Conservation (phyloP, 2,888 invertebrate species). For the Drosophila melanocephala region DNA sequence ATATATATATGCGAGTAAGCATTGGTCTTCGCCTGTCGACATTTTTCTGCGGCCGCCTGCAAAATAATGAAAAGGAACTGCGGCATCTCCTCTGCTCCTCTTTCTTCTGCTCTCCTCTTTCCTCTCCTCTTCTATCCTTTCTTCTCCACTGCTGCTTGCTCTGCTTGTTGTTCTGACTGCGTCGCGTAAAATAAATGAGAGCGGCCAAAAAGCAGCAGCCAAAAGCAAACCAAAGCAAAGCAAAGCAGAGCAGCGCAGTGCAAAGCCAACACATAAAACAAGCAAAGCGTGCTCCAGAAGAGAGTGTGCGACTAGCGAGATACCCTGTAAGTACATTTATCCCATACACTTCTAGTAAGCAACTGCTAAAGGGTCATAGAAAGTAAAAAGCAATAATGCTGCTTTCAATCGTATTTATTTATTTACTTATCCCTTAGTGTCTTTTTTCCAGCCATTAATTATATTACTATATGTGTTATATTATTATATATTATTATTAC, state of each 20-base stretch:
- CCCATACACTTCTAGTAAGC: too few species aligned
- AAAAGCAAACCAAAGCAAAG: constrained; percentile 33
- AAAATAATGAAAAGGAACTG: constrained; percentile 68
- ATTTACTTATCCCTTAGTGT: background rate
- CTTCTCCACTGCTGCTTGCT: background rate
- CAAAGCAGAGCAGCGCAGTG: constrained; percentile 34
- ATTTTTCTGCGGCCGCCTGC: constrained; percentile 51
- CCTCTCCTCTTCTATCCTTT: background rate
- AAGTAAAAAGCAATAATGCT: background rate
- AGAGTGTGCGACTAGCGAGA: background rate
- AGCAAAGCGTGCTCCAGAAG: background rate
- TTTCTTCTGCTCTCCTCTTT: background rate
- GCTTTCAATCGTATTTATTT: too few species aligned
- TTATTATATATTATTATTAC: too few species aligned
- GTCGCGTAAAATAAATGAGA: constrained; percentile 66
- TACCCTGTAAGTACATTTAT: background rate
- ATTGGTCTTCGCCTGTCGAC: constrained; percentile 34
- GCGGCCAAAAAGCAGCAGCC: constrained; percentile 50
- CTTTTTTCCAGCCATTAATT: background rate
- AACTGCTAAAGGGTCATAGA: background rate
- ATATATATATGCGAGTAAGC: constrained; percentile 26
- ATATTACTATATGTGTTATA: background rate
- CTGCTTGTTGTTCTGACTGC: constrained; percentile 8
- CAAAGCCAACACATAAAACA: constrained; percentile 30
- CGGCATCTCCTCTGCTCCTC: constrained; percentile 41